Evolutionary conservation across 2,113 vertebrate species (phyloP).

Genomic region (Ginglymostoma cirratum): DNA sequence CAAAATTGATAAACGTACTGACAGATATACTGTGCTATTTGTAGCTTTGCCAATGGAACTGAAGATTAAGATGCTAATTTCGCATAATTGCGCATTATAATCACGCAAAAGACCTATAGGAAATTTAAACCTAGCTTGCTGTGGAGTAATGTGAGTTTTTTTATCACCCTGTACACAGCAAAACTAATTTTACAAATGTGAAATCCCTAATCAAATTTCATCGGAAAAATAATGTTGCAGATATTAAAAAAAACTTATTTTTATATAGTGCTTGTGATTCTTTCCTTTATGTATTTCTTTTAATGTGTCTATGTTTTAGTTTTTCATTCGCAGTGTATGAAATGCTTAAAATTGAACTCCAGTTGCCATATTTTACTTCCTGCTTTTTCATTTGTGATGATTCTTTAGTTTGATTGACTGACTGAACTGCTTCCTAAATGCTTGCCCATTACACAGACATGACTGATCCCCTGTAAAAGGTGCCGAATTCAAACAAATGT

Average conservation of each 20-base stretch:
- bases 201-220: background rate
- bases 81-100: background rate
- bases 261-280: background rate
- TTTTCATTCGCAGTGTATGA: background rate
- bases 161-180: background rate
- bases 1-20: background rate
- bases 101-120: background rate
- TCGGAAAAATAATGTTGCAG: background rate
- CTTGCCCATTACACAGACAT: background rate
- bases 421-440: background rate
- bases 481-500: background rate
- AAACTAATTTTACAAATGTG: background rate
- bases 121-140: background rate
- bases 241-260: background rate
- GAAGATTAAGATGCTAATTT: background rate
- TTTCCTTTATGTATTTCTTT: background rate
- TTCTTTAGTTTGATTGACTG: background rate
- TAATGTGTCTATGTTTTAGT: background rate
- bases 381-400: background rate
- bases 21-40: background rate
- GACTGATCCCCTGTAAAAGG: background rate
- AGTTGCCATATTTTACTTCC: background rate
- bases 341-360: background rate
- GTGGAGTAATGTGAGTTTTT: background rate
- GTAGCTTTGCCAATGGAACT: background rate